Evolutionary conservation across 2,113 vertebrate genomes (phyloP), one percentile per base, ranked within the genome.

Genomic region (Urocolius indicus): DNA sequence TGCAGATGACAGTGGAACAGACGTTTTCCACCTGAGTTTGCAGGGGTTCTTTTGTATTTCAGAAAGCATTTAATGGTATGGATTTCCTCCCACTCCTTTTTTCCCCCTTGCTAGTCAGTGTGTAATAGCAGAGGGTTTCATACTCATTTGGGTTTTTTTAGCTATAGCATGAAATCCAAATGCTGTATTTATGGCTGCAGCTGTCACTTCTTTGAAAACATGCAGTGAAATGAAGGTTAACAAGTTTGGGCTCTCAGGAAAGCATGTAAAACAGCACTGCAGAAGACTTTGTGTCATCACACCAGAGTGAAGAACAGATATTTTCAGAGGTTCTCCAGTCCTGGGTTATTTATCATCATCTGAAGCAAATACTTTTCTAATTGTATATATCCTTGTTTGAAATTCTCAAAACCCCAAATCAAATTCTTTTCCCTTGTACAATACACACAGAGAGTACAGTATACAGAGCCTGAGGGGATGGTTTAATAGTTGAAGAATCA

Each of bases 151-250:
- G 61, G 81, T 86, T 92, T 84, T 93, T 92, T 87, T 67, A 67
- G 34, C 90, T 88, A 43, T 77, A 76, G 38, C 72, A 48, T 66
- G 51, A 83, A 93, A 90, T 26, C 68, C 36, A 59, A 83, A 74
- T 16, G 89, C 77, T 57, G 84, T 91, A 84, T 96, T 94, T 92
- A 66, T 57, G 88, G 80, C 85, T 92, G 91, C 84, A 84, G 89
- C 93, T 95, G 91, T 94, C 84, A 75, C 52, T 89, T 27, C 80
- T 72, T 67, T 63, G 86, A 89, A 92, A 89, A 86, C 85, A 78
- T 19, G 63, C 90, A 72, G 90, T 23, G 41, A 90, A 91, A 91
- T 86, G 73, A 90, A 95, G 77, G 77, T 78, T 78, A 96, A 94
- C 95, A 93, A 77, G 94, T 63, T 71, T 76, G 83, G 73, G 63